Evolutionary conservation across 2,888 invertebrate genomes (phyloP).

Genomic region (Sipha maydis): DNA sequence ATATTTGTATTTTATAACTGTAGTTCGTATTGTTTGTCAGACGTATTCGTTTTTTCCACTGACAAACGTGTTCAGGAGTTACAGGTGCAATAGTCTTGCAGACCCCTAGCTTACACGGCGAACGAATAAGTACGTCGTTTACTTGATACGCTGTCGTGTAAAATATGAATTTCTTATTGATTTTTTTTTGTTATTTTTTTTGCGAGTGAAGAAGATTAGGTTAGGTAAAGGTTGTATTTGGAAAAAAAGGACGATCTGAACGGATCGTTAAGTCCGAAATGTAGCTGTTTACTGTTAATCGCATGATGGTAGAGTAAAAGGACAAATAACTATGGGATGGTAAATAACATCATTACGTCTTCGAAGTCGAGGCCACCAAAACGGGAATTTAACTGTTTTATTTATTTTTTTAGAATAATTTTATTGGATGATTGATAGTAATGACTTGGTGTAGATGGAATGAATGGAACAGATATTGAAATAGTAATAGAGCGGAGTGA

Average conservation of each 20-base stretch:
- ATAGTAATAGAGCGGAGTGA: neutral
- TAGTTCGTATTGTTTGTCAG: neutral
- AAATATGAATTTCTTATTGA: too few relatives aligned
- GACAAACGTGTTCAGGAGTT: neutral
- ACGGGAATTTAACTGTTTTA: conserved; percentile 20
- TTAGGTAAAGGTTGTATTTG: too few relatives aligned
- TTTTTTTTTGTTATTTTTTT: too few relatives aligned
- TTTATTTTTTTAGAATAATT: conserved; percentile 4
- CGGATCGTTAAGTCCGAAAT: too few relatives aligned
- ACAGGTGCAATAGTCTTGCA: neutral
- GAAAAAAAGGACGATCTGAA: too few relatives aligned
- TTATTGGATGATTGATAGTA: conserved; percentile 36
- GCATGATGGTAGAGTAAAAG: neutral
- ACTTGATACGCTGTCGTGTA: too few relatives aligned
- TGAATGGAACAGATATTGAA: neutral
- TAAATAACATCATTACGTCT: neutral
- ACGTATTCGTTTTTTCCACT: neutral
- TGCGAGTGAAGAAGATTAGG: too few relatives aligned
- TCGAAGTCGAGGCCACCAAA: neutral
- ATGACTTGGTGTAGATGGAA: neutral
- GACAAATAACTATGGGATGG: neutral
- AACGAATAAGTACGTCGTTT: too few relatives aligned
- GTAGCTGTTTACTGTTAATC: neutral
- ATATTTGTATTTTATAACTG: too few relatives aligned
- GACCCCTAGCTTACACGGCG: too few relatives aligned